These are phyloP conservation scores for Sebastes oblongus DNA, from an alignment of 2,797 vertebrate genomes.

Conservation along the genomic window DNA sequence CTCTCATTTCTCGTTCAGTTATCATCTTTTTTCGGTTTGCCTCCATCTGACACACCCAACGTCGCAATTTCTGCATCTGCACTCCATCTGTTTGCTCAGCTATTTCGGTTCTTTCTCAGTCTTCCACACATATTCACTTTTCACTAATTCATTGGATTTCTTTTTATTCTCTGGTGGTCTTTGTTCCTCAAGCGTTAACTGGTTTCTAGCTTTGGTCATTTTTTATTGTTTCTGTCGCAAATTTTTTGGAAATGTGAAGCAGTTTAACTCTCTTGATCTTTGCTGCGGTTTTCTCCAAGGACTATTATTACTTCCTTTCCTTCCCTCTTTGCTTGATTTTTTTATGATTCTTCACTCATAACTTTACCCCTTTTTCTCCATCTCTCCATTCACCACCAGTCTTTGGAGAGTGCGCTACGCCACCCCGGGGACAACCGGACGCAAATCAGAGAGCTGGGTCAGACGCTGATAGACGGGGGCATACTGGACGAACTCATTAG, in stretches of 20 bases:
- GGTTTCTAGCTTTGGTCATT: neutral
- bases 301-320: neutral
- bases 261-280: neutral
- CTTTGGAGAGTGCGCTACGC: constrained; percentile 90
- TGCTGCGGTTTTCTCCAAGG: neutral
- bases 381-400: constrained; percentile 60
- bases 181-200: neutral
- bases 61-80: constrained; percentile 20
- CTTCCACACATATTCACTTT: neutral
- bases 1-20: constrained; percentile 32
- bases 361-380: neutral
- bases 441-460: constrained; percentile 96
- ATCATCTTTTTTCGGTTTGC: constrained; percentile 16
- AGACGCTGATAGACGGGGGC: constrained; percentile 96
- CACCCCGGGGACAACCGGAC: constrained; percentile 98
- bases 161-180: neutral
- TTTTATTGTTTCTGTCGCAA: neutral
- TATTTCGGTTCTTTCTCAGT: neutral
- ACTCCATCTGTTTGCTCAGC: constrained; percentile 35
- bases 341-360: neutral
- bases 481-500: constrained; percentile 97
- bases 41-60: constrained; percentile 33
- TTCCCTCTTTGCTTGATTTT: neutral
- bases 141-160: constrained; percentile 1
- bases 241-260: constrained; percentile 2